Percentiles rank a stretch among this genome's conserved stretches.
Conservation (phyloP, 2,113 vertebrate genomes). For the Sylvilagus bachmani region DNA sequence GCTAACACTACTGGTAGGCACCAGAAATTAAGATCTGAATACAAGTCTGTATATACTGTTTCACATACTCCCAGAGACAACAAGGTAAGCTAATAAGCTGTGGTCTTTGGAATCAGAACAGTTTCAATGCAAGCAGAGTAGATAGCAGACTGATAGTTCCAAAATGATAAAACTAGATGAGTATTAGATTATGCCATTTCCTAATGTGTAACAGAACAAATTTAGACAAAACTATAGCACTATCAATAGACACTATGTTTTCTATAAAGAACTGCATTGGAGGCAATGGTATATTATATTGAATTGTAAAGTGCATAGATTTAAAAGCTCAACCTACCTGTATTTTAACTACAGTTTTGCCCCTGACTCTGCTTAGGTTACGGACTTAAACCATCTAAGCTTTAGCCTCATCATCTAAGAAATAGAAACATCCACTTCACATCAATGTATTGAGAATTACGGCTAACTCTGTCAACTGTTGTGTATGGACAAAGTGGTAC, state of each 20-base stretch:
- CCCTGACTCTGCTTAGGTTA: slow-evolving; percentile 41
- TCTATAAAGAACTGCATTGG: not conserved
- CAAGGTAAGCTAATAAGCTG: not conserved
- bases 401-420: slow-evolving; percentile 8
- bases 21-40: slow-evolving; percentile 28
- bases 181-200: slow-evolving; percentile 33
- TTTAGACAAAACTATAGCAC: slow-evolving; percentile 34
- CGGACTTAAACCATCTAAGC: slow-evolving; percentile 29
- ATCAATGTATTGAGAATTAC: not conserved
- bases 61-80: not conserved
- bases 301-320: not conserved
- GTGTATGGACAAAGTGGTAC: not conserved
- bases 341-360: slow-evolving; percentile 34
- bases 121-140: slow-evolving; percentile 9
- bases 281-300: not conserved
- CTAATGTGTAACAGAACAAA: slow-evolving; percentile 41
- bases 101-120: not conserved
- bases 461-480: not conserved
- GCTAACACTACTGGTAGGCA: not conserved
- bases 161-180: slow-evolving; percentile 39
- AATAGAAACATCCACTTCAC: slow-evolving; percentile 24
- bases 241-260: slow-evolving; percentile 31
- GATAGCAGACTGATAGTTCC: not conserved
- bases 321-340: slow-evolving; percentile 47
- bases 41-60: not conserved